These are phyloP conservation scores for Drosophila mojavensis DNA, from an alignment of 1,140 invertebrate species.

Conservation along the genomic window DNA sequence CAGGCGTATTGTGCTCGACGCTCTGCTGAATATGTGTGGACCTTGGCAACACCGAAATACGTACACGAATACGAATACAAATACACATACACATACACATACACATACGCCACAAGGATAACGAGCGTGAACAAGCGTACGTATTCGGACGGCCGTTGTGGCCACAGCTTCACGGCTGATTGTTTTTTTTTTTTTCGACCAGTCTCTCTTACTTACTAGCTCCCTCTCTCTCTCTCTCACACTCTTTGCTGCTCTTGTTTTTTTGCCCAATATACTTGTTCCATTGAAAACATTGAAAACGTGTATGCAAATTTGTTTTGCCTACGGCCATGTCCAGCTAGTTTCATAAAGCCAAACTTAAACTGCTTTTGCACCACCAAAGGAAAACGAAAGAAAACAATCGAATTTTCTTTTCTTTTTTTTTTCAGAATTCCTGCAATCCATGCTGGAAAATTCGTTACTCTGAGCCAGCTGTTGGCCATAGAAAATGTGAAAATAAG, in stretches of 20 bases:
- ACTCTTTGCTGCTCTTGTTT: conserved; percentile 19
- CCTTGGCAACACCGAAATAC: conserved; percentile 2
- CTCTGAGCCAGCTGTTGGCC: not conserved
- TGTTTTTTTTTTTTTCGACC: conserved; percentile 32
- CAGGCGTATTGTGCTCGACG: conserved; percentile 65
- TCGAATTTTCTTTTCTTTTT: not conserved
- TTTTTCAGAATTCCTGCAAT: conserved; percentile 21
- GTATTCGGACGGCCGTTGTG: conserved; percentile 46
- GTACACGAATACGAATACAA: not conserved
- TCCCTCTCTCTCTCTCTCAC: not conserved
- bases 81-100: not conserved
- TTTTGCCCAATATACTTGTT: conserved; percentile 14
- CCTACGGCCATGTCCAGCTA: conserved; percentile 44
- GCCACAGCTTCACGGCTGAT: conserved; percentile 30
- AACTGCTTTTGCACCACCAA: conserved; percentile 5
- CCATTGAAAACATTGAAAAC: conserved; percentile 48
- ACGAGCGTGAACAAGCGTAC: conserved; percentile 52
- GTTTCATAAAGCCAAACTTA: conserved; percentile 30
- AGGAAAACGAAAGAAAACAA: not conserved
- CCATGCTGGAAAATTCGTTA: not conserved
- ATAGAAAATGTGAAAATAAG: not conserved
- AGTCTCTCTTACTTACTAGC: too few relatives aligned
- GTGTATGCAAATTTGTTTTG: conserved; percentile 65
- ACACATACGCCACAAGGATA: conserved; percentile 1
- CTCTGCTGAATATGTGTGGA: conserved; percentile 9